Evolutionary conservation across 2,797 vertebrate species (phyloP), one percentile per base, ranked within the genome.

Genomic region (Momotus momota): DNA sequence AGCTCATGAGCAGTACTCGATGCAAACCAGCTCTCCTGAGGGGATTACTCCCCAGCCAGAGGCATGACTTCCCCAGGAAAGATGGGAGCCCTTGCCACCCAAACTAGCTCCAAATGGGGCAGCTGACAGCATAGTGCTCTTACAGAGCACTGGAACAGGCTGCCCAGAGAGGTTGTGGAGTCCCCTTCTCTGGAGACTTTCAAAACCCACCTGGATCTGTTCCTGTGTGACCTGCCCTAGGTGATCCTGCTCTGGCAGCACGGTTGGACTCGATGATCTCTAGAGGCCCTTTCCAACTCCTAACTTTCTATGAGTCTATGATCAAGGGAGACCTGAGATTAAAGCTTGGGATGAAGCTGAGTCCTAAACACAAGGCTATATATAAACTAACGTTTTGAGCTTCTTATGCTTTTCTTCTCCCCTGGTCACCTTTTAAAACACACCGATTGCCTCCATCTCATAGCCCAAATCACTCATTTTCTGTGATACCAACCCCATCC

Each of bases 1-100:
- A 1, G 35, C 22, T 40, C 26, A 3, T 5, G 20, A 8, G 2
- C 4, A 10, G 61, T 33, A 33, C 29, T 25, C 0, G 0, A 40
- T 48, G 62, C 79, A 61, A 12, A 43, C 12, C 31, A 57, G 35
- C 67, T 66, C 86, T 70, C 88, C 55, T 2, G 27, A 21, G 7
- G n/a, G 35, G 12, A 26, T 51, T 16, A 6, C 23, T 49, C 18
- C 48, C 19, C 48, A 31, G 26, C 5, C 10, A 72, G 54, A 4
- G 3, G 41, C 60, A 29, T 3, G 13, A 33, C 72, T 62, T 55
- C 45, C 45, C n/a, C 35, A 64, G 48, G 35, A 27, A 77, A 21
- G 43, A 40, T 5, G 15, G 35, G 22, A 90, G 46, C 54, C 45
- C 40, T 35, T 22, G 18, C 73, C 70, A 45, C 17, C 12, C 7